Evolutionary conservation across 2,113 vertebrate genomes (phyloP).

Genomic region (Mionectes macconnelli): DNA sequence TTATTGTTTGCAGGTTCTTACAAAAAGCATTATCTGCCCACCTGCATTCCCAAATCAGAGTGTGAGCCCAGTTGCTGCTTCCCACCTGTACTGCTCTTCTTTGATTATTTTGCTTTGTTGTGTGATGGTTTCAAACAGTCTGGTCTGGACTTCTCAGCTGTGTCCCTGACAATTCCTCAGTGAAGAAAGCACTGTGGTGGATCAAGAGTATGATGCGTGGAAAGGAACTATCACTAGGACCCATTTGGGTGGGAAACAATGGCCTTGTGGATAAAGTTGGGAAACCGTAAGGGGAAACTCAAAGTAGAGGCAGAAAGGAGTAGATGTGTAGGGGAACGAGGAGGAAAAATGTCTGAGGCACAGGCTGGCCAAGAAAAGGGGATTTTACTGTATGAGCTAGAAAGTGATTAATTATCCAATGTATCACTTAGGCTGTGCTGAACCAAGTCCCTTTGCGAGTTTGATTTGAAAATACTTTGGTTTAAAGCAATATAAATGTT

Average conservation of each 20-base stretch:
- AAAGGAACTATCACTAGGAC: neutral
- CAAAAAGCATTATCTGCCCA: neutral
- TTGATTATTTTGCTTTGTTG: neutral
- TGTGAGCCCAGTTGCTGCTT: neutral
- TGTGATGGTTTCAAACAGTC: neutral
- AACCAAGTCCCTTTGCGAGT: neutral
- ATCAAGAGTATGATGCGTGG: neutral
- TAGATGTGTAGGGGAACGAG: neutral
- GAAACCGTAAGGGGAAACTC: neutral
- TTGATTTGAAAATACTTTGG: neutral
- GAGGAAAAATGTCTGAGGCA: neutral
- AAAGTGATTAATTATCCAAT: neutral
- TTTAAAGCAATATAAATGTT: neutral
- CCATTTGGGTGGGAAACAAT: neutral
- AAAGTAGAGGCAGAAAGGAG: neutral
- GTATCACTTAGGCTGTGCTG: neutral
- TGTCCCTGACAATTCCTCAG: neutral
- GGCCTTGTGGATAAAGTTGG: accelerated
- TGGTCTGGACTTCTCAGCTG: neutral
- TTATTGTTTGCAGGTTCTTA: neutral
- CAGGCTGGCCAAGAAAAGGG: neutral
- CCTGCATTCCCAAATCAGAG: neutral
- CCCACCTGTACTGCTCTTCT: neutral
- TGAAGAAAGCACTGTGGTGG: neutral
- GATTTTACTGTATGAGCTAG: neutral